These are phyloP conservation scores for Burhinus bistriatus DNA, from an alignment of 2,113 vertebrate genomes.

Conservation along the genomic window DNA sequence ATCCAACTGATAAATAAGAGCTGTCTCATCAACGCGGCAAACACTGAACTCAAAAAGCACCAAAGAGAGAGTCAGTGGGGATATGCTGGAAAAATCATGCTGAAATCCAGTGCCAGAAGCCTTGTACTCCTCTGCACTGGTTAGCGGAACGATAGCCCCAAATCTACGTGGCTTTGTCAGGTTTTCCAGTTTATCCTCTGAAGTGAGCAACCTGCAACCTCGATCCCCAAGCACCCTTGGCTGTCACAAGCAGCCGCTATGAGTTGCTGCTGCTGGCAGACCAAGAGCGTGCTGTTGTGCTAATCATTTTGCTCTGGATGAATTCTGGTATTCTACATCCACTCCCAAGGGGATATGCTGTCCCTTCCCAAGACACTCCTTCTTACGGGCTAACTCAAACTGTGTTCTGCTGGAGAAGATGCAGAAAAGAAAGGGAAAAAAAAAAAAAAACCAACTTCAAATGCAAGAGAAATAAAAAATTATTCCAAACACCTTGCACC, in stretches of 20 bases:
- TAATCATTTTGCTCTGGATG: neutral
- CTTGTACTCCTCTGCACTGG: neutral
- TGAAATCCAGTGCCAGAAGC: neutral
- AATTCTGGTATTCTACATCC: neutral
- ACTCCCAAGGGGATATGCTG: neutral
- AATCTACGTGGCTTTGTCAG: fast-evolving
- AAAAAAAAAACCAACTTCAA: neutral
- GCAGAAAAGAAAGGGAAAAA: neutral
- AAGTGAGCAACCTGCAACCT: neutral
- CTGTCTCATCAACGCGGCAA: neutral
- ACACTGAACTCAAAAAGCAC: neutral
- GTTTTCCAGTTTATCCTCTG: neutral
- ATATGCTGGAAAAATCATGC: neutral
- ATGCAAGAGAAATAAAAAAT: neutral
- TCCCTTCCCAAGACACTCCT: neutral
- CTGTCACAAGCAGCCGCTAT: neutral
- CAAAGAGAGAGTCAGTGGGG: neutral
- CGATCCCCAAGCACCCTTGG: fast-evolving
- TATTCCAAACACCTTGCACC: neutral
- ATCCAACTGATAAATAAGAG: too few relatives aligned
- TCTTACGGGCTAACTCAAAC: neutral
- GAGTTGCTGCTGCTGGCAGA: neutral
- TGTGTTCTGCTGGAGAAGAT: neutral
- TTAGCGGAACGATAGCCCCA: fast-evolving
- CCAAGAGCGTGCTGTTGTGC: fast-evolving